Evolutionary conservation across 1,140 invertebrate genomes (phyloP), one percentile per base, ranked within the genome.

Genomic region (Bombus soroeensis): DNA sequence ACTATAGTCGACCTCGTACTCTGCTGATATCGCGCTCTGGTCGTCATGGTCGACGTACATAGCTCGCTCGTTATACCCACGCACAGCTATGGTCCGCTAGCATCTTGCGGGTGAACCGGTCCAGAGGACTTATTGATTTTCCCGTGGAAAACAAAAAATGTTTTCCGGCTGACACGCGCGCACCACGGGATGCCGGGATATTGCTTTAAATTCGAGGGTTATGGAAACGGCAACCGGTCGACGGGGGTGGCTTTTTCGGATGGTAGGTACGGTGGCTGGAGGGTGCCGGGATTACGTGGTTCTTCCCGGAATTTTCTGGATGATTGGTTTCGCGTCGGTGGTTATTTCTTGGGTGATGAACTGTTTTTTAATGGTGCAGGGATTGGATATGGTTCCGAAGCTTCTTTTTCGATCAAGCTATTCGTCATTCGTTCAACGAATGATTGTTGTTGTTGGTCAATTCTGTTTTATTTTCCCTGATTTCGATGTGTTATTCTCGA

Each of bases 141-240:
- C 28, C 2, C 34, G 28, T 66, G 66, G 3, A 57, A 53, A 34
- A 47, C n/a, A 81, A 41, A 81, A 71, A 39, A 71, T 72, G 70
- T 41, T 72, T 41, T 72, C 39, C 70, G 70, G 39, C 70, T 72
- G 70, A 72, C 70, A 72, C 70, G 28, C 70, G 68, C 68, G 66
- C 59, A n/a, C 59, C 59, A 25, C 53, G 28, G 43, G 43, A 71
- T 18, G 47, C 32, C 43, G 78, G 34, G 47, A 71, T 81, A 71
- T 72, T 72, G 70, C 37, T 72, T 81, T 73, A 81, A 81, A 81
- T 71, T 81, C 68, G 18, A 41, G 72, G 41, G 72, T 47, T 73
- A 41, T 71, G 70, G 41, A 73, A 73, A 73, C 71, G 68, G 68
- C 34, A 39, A 25, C 68, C 34, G 37, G 68, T 68, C 34, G 66